Evolutionary conservation across 2,113 vertebrate genomes (phyloP).

Genomic region (Hydrochoerus hydrochaeris): DNA sequence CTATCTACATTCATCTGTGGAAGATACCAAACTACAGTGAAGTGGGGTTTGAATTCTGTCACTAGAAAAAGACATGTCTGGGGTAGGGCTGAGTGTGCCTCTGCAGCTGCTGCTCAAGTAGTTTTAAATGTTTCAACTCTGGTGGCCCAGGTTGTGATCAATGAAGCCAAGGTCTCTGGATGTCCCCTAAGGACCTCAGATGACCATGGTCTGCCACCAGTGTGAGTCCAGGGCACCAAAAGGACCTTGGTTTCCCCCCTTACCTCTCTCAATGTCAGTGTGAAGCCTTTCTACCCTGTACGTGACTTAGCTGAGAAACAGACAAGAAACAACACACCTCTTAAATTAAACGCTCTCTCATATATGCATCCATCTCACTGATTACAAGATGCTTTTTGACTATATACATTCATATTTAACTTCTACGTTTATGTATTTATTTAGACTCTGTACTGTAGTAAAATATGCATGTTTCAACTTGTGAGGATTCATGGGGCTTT

Average conservation of each 20-base stretch:
- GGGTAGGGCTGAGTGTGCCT: not conserved
- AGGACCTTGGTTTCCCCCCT: constrained; percentile 45
- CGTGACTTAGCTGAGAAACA: constrained; percentile 83
- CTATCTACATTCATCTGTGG: not conserved
- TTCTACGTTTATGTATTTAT: constrained; percentile 88
- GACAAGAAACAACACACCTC: constrained; percentile 85
- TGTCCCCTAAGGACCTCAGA: not conserved
- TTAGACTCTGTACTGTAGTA: constrained; percentile 91
- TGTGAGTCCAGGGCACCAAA: not conserved
- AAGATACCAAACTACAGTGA: not conserved
- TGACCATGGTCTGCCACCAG: not conserved
- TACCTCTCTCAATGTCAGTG: constrained; percentile 7
- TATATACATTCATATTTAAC: constrained; percentile 90
- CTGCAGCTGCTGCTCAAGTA: not conserved
- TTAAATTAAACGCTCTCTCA: constrained; percentile 90
- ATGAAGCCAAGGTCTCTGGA: not conserved
- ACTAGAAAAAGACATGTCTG: constrained; percentile 43
- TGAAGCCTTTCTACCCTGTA: constrained; percentile 78
- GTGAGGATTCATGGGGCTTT: constrained; percentile 77
- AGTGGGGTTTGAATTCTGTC: constrained; percentile 69
- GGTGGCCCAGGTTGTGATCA: not conserved
- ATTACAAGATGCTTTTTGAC: constrained; percentile 88
- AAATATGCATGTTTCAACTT: constrained; percentile 88
- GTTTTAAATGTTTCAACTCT: not conserved
- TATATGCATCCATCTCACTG: constrained; percentile 88